Evolutionary conservation across 2,113 vertebrate species (phyloP), one percentile per base, ranked within the genome.

Genomic region (Atlantisia rogersi): DNA sequence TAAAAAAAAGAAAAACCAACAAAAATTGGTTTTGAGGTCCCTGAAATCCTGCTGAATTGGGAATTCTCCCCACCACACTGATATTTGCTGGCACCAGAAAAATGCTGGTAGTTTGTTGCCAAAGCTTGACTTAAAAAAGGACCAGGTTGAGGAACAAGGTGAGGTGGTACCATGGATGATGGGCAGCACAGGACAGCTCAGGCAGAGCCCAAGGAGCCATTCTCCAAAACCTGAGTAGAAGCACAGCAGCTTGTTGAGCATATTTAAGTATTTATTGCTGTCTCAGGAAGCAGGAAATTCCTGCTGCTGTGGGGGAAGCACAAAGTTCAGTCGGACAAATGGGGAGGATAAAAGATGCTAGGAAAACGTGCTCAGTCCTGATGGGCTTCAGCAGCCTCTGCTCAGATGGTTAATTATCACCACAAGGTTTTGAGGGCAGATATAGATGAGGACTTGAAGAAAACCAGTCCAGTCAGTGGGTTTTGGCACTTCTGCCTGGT

Each of bases 241-340:
- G 10, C 37, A 3, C 39, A 35, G 80, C 1, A 0, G 26, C 71
- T 90, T 6, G 0, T 82, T 86, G 40, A 46, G 65, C 52, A 5
- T 62, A 11, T 82, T 92, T 53, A 15, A 82, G 65, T 25, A 19
- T 75, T 92, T 40, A 37, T 11, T 82, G 94, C 73, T 79, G 46
- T 35, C 65, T 92, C n/a, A 24, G 78, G 70, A 84, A 82, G 90
- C 90, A 96, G 91, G 91, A 84, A 91, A 95, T 93, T 93, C 92
- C 91, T 85, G 9, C 56, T 39, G 2, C 74, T 53, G 12, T 31
- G 88, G 67, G 94, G 90, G 92, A 29, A 59, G 74, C 84, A 22
- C 84, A 39, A 10, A 86, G 90, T 65, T 56, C 78, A 78, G 29
- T 8, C 0, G 32, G 69, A 81, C 42, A 44, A 78, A 44, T 1